Conservation (phyloP, 2,888 invertebrate species). For the Hirtodrosophila confusa region DNA sequence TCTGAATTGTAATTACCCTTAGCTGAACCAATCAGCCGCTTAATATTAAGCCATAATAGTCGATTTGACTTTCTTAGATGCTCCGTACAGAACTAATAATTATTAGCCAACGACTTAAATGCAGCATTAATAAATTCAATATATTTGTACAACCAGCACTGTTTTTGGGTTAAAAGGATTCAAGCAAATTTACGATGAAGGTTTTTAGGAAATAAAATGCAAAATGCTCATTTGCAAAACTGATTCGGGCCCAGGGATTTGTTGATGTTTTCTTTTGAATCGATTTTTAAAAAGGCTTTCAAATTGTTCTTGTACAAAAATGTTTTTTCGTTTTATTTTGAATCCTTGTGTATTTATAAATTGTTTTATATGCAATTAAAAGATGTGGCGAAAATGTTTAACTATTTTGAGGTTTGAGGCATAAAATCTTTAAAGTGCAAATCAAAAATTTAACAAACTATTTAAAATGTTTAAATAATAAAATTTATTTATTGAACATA, state of each 20-base stretch:
- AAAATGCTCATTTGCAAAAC: too few relatives aligned
- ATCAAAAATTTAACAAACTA: slow-evolving; percentile 30
- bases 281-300: too few relatives aligned
- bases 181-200: too few relatives aligned
- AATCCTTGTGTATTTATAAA: slow-evolving; percentile 50
- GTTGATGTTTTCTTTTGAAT: too few relatives aligned
- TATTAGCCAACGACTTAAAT: slow-evolving; percentile 36
- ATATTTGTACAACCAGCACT: slow-evolving; percentile 57
- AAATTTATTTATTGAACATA: slow-evolving; percentile 68
- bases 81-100: slow-evolving; percentile 14
- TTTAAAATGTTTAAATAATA: slow-evolving; percentile 60
- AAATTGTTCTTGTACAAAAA: slow-evolving; percentile 56
- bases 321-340: slow-evolving; percentile 49
- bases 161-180: neutral
- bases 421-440: slow-evolving; percentile 30
- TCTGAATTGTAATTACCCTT: slow-evolving; percentile 20
- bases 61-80: slow-evolving; percentile 18
- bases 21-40: slow-evolving; percentile 16
- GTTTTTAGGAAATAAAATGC: too few relatives aligned
- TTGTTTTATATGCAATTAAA: slow-evolving; percentile 32
- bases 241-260: too few relatives aligned
- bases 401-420: slow-evolving; percentile 2
- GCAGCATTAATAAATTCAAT: slow-evolving; percentile 55
- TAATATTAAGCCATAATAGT: slow-evolving; percentile 19
- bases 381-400: slow-evolving; percentile 14